These are phyloP conservation scores for Rhinolophus ferrumequinum DNA, from an alignment of 2,113 vertebrate species.

Conservation along the genomic window DNA sequence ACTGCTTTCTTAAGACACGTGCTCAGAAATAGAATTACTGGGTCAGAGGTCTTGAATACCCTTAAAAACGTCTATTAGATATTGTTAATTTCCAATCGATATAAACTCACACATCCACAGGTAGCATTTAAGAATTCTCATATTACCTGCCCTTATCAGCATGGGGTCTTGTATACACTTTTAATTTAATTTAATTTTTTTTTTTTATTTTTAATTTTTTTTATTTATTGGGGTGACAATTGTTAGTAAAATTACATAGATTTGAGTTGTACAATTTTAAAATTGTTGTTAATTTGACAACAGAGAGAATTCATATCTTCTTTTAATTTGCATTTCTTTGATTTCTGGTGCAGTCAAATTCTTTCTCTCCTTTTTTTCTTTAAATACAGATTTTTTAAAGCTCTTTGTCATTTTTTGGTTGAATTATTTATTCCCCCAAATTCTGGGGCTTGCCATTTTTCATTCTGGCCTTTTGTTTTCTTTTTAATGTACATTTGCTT, in stretches of 20 bases:
- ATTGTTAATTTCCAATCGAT: background rate
- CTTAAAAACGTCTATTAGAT: background rate
- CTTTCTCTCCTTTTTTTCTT: background rate
- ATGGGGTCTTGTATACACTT: background rate
- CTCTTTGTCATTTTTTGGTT: background rate
- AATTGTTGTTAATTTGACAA: background rate
- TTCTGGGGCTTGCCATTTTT: background rate
- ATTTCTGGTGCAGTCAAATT: background rate
- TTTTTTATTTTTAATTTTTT: too few relatives aligned
- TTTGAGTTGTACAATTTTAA: too few relatives aligned
- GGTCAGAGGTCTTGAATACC: background rate
- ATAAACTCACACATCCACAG: background rate
- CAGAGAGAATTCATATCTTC: constrained; percentile 3
- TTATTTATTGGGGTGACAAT: too few relatives aligned
- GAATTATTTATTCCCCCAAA: background rate
- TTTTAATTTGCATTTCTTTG: constrained; percentile 2
- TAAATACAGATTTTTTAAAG: background rate
- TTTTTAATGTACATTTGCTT: background rate
- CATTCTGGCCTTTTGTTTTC: background rate
- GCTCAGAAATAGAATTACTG: background rate
- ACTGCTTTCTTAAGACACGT: background rate
- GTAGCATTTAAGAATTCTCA: background rate
- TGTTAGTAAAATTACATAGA: too few relatives aligned
- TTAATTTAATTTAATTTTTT: too few relatives aligned
- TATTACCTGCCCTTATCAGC: background rate